Conservation (phyloP, 2,888 invertebrate species). For the Campaea margaritaria region DNA sequence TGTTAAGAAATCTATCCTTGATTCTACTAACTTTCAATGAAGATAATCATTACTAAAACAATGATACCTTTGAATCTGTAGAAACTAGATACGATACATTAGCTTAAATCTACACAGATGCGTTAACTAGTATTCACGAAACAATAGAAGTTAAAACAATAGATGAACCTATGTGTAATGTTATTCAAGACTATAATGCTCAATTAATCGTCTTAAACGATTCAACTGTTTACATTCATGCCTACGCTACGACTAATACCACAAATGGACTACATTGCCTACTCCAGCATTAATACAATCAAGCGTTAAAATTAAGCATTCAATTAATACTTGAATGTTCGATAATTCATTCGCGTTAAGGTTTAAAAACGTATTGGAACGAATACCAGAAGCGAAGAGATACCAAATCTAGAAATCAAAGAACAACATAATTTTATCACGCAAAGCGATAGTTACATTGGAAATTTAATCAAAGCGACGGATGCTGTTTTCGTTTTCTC, state of each 20-base stretch:
- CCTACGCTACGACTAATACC: too few relatives aligned
- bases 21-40: too few relatives aligned
- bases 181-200: not conserved
- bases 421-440: constrained; percentile 29
- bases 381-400: constrained; percentile 11
- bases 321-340: not conserved
- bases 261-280: too few relatives aligned
- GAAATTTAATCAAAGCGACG: constrained; percentile 46
- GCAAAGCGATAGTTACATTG: constrained; percentile 30
- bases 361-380: not conserved
- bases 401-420: constrained; percentile 25
- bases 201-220: not conserved
- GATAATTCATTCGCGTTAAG: not conserved
- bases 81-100: not conserved
- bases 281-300: too few relatives aligned
- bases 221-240: not conserved
- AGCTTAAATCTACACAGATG: not conserved
- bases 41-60: too few relatives aligned
- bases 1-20: too few relatives aligned
- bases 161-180: not conserved
- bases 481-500: constrained; percentile 40
- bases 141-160: not conserved
- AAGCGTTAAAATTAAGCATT: not conserved
- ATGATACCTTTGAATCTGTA: too few relatives aligned
- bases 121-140: not conserved